These are phyloP conservation scores for Thermophis baileyi DNA, from an alignment of 2,113 vertebrate genomes.

Conservation along the genomic window DNA sequence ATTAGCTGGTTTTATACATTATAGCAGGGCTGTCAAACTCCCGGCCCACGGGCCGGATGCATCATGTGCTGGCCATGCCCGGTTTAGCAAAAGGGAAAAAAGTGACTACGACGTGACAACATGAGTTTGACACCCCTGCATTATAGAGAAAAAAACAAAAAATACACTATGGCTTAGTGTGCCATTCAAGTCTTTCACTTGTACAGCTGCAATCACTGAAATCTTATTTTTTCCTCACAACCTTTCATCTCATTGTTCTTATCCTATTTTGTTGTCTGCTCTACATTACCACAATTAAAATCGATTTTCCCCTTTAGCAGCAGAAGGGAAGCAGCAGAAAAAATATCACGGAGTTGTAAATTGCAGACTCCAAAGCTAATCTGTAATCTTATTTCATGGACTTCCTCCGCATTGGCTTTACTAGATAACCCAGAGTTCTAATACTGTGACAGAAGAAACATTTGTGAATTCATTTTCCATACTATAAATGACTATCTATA, in stretches of 20 bases:
- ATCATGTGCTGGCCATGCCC: too few species aligned
- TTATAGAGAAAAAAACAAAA: background rate
- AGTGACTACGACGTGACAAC: too few species aligned
- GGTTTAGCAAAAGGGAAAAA: too few species aligned
- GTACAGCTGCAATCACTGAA: background rate
- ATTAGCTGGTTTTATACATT: background rate
- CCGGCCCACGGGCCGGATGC: too few species aligned
- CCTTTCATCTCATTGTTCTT: background rate
- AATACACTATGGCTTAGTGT: background rate
- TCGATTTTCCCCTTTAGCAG: background rate
- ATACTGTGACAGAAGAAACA: background rate
- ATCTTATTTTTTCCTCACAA: background rate
- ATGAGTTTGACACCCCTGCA: too few species aligned
- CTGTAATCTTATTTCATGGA: background rate
- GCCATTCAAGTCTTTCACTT: background rate
- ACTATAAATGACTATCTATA: background rate
- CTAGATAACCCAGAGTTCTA: background rate
- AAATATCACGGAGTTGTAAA: background rate
- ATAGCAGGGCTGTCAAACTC: too few species aligned
- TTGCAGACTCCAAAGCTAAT: background rate
- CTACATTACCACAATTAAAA: background rate
- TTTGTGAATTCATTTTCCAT: background rate
- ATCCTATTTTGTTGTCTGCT: background rate
- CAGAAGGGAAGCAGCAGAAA: background rate
- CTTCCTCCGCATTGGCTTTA: background rate